Conservation (phyloP, 2,888 invertebrate species). For the Ptychoptera albimana region DNA sequence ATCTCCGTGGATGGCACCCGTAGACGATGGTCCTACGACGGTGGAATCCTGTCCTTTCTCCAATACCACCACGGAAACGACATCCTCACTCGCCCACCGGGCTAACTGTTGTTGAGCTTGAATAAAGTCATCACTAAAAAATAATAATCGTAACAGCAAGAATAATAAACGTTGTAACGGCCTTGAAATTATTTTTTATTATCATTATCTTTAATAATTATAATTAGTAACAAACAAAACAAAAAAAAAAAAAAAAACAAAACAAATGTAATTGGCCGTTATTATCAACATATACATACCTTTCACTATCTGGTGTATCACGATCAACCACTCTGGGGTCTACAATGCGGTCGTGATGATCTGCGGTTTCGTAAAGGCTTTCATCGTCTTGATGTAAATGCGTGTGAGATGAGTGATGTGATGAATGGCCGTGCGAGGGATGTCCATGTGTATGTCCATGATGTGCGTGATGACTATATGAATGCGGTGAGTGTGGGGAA, state of each 20-base stretch:
- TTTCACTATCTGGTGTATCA: slow-evolving; percentile 78
- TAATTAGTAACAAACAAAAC: slow-evolving; percentile 1
- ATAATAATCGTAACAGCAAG: slow-evolving; percentile 65
- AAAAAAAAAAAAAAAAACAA: not conserved
- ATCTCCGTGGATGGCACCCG: slow-evolving; percentile 35
- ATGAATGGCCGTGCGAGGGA: slow-evolving; percentile 32
- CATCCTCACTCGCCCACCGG: slow-evolving; percentile 88
- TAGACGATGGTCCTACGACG: slow-evolving; percentile 37
- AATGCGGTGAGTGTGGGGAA: slow-evolving; percentile 26
- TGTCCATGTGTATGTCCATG: slow-evolving; percentile 32
- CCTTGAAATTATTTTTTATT: not conserved
- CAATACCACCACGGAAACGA: slow-evolving; percentile 42
- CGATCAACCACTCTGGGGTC: slow-evolving; percentile 49
- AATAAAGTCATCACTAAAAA: slow-evolving; percentile 95
- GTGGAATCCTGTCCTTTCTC: slow-evolving; percentile 29
- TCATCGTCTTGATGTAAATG: slow-evolving; percentile 57
- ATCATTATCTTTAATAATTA: not conserved
- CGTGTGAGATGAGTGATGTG: slow-evolving; percentile 38
- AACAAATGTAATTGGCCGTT: slow-evolving; percentile 1
- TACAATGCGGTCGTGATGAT: slow-evolving; percentile 49
- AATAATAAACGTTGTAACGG: slow-evolving; percentile 26
- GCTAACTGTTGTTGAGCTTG: slow-evolving; percentile 93
- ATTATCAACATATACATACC: slow-evolving; percentile 37
- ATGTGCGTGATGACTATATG: slow-evolving; percentile 34
- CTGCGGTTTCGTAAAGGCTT: slow-evolving; percentile 76